Conservation (phyloP, 2,797 vertebrate species). For the Dicrostonyx torquatus region DNA sequence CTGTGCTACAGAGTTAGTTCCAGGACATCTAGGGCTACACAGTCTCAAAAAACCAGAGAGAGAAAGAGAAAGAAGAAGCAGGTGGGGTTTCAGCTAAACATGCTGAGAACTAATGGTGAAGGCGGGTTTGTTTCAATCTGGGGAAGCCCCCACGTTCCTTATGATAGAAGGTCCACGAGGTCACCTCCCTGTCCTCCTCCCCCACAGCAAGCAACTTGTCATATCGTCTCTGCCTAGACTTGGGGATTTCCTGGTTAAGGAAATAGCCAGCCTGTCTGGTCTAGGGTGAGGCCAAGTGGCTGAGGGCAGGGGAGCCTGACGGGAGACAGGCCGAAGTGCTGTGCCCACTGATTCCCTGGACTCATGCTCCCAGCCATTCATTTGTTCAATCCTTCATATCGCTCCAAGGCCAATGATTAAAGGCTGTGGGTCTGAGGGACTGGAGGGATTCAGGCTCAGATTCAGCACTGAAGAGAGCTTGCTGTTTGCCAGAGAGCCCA, state of each 20-base stretch:
- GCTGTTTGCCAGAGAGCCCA: no score
- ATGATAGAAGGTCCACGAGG: background rate
- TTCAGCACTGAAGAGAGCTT: background rate
- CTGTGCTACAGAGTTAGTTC: no score
- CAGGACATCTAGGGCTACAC: no score
- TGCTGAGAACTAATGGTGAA: background rate
- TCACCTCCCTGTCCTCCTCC: background rate
- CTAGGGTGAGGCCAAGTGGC: background rate
- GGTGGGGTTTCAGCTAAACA: background rate
- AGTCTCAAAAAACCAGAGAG: no score
- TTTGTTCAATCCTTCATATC: background rate
- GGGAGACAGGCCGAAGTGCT: background rate
- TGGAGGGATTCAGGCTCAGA: no score
- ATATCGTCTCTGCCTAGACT: background rate
- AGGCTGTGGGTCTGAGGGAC: background rate
- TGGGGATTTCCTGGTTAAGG: constrained; percentile 60
- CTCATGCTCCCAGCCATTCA: background rate
- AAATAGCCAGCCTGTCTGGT: background rate
- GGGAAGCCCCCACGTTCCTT: background rate
- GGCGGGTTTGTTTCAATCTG: background rate
- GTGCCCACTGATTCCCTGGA: background rate
- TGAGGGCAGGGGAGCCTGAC: background rate
- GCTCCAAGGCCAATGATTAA: background rate
- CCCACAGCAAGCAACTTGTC: background rate
- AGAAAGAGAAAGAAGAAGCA: no score